A percentile compares a stretch with the other conserved stretches of the same genome.
phyloP scores from a whole-genome alignment of 2,113 vertebrate genomes.

The Macrotus californicus region DNA sequence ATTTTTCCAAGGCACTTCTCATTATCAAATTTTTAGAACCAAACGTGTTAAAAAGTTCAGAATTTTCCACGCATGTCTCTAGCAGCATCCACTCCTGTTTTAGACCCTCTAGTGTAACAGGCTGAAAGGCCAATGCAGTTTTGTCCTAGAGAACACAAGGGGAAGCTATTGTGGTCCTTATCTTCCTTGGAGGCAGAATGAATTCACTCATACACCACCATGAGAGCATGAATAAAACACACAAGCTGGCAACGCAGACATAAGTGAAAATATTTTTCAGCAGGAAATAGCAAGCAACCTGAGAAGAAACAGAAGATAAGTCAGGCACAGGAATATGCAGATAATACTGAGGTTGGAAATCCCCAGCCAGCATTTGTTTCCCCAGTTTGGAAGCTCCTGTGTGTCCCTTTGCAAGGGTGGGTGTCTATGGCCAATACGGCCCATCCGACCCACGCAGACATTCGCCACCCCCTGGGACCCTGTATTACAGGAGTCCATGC shows the following conservation, averaged over 20 bases:
- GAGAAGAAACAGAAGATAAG: background rate
- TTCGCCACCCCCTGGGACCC: fast-evolving
- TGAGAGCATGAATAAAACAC: conserved; percentile 55
- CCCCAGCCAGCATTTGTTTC: background rate
- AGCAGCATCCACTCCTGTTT: background rate
- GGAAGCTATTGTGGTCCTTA: background rate
- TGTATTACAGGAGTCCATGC: background rate
- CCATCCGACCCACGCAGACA: fast-evolving
- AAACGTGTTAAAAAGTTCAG: background rate
- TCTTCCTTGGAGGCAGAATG: conserved; percentile 34
- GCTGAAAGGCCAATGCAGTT: background rate
- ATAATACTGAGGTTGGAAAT: background rate
- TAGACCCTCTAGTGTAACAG: background rate
- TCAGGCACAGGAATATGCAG: background rate
- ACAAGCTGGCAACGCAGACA: background rate
- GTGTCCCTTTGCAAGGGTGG: background rate
- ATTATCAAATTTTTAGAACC: background rate
- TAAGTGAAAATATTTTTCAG: conserved; percentile 36
- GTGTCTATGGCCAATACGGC: background rate
- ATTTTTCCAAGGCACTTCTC: background rate
- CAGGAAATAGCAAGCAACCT: background rate
- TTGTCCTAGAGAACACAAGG: conserved; percentile 3
- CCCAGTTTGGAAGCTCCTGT: background rate
- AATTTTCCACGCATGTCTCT: background rate
- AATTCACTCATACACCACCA: conserved; percentile 6